Conservation (phyloP, 2,888 invertebrate genomes). For the Myopa testacea region DNA sequence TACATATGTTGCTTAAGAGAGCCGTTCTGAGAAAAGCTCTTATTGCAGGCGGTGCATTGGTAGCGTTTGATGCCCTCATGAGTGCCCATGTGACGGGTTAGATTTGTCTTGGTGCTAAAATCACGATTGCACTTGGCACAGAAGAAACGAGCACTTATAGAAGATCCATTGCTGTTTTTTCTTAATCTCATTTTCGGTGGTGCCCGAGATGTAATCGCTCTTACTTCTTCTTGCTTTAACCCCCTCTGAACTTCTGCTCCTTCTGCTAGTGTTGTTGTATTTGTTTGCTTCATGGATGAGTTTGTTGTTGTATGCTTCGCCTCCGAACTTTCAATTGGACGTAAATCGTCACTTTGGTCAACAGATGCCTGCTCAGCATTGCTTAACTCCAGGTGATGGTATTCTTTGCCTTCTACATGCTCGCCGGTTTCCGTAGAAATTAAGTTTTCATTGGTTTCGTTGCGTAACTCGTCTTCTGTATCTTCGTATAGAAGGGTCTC, state of each 20-base stretch:
- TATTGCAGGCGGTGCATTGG: conserved; percentile 57
- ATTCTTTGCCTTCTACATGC: neutral
- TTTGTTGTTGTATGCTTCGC: neutral
- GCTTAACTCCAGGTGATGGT: neutral
- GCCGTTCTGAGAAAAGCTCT: conserved; percentile 61
- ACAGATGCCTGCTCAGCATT: neutral
- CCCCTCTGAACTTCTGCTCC: neutral
- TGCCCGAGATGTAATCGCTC: neutral
- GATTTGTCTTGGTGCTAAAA: conserved; percentile 63
- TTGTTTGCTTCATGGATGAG: neutral
- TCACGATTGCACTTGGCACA: conserved; percentile 61
- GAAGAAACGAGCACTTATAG: conserved; percentile 45
- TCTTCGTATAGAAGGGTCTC: conserved; percentile 26
- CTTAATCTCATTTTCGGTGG: neutral
- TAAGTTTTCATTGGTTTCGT: conserved; percentile 10
- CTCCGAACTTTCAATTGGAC: neutral
- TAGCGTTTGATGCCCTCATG: conserved; percentile 60
- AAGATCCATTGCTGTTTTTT: neutral
- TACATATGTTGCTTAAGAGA: conserved; percentile 61
- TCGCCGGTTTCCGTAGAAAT: neutral
- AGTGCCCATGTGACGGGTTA: conserved; percentile 60
- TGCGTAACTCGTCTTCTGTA: neutral
- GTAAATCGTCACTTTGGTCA: conserved; percentile 29
- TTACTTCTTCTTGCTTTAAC: neutral
- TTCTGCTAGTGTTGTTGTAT: neutral